phyloP scores from a whole-genome alignment of 2,113 vertebrate genomes.

The Neogobius melanostomus region DNA sequence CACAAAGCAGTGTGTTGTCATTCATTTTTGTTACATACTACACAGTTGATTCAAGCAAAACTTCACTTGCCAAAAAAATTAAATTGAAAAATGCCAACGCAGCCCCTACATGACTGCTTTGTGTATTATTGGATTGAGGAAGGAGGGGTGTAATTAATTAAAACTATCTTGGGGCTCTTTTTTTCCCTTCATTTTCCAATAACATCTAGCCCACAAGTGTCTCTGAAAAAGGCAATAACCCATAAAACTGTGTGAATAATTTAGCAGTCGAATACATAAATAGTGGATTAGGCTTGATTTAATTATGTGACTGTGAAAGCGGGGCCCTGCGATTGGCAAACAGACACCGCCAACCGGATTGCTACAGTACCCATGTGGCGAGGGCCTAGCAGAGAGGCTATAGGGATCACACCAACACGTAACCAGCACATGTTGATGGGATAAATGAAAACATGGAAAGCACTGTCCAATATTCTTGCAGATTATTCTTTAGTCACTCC shows the following conservation, averaged over 20 bases:
- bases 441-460: too few species aligned
- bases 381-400: constrained; percentile 57
- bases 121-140: constrained; percentile 34
- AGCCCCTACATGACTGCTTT: constrained; percentile 66
- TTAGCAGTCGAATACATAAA: constrained; percentile 78
- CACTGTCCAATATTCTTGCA: too few species aligned
- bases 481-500: too few species aligned
- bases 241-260: constrained; percentile 80
- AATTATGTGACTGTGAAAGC: constrained; percentile 74
- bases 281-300: constrained; percentile 79
- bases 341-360: constrained; percentile 63
- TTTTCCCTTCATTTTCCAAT: constrained; percentile 70
- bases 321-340: constrained; percentile 68
- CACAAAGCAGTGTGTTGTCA: too few species aligned
- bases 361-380: constrained; percentile 61
- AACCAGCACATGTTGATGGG: constrained; percentile 2
- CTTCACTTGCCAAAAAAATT: constrained; percentile 32
- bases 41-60: constrained; percentile 60
- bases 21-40: constrained; percentile 42
- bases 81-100: constrained; percentile 61
- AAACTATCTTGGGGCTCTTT: constrained; percentile 64
- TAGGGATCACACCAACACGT: constrained; percentile 63
- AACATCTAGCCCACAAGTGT: constrained; percentile 63
- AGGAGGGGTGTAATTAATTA: constrained; percentile 71
- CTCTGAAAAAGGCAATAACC: constrained; percentile 74